phyloP scores from a whole-genome alignment of 2,888 invertebrate genomes.

The Melanotus villosus region DNA sequence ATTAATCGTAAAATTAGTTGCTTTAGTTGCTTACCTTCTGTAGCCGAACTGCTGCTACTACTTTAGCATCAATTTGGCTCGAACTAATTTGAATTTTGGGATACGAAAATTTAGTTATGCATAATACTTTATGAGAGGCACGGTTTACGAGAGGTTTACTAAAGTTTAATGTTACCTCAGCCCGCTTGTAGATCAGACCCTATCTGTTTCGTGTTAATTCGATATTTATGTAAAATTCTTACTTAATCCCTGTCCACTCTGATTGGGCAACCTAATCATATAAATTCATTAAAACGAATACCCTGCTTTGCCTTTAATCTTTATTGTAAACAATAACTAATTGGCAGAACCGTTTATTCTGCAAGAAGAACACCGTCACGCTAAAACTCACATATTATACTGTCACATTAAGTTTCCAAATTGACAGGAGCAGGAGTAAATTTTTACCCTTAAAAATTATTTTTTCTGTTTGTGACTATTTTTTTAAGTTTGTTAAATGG shows the following conservation, averaged over 20 bases:
- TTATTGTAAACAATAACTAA: too few relatives aligned
- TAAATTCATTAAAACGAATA: too few relatives aligned
- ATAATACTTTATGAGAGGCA: conserved; percentile 33
- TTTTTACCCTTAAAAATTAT: too few relatives aligned
- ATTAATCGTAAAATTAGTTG: conserved; percentile 39
- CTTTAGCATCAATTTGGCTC: conserved; percentile 35
- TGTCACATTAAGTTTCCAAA: too few relatives aligned
- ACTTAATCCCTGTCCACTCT: background rate
- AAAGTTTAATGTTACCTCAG: conserved; percentile 21
- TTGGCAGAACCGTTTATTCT: too few relatives aligned
- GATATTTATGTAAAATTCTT: conserved; percentile 18
- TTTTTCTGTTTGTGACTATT: too few relatives aligned
- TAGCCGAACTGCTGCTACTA: conserved; percentile 25
- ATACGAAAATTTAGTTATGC: conserved; percentile 36
- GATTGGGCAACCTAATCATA: conserved; percentile 3
- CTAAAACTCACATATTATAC: too few relatives aligned
- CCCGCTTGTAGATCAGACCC: conserved; percentile 18
- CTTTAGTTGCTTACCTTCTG: conserved; percentile 38
- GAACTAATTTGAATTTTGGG: conserved; percentile 33
- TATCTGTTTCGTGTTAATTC: conserved; percentile 20
- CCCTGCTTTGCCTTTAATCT: too few relatives aligned
- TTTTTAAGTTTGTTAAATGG: too few relatives aligned
- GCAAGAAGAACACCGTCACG: too few relatives aligned
- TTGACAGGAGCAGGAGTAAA: too few relatives aligned
- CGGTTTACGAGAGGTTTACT: conserved; percentile 28